phyloP scores from a whole-genome alignment of 2,888 invertebrate genomes.

The Caenorhabditis sp. region DNA sequence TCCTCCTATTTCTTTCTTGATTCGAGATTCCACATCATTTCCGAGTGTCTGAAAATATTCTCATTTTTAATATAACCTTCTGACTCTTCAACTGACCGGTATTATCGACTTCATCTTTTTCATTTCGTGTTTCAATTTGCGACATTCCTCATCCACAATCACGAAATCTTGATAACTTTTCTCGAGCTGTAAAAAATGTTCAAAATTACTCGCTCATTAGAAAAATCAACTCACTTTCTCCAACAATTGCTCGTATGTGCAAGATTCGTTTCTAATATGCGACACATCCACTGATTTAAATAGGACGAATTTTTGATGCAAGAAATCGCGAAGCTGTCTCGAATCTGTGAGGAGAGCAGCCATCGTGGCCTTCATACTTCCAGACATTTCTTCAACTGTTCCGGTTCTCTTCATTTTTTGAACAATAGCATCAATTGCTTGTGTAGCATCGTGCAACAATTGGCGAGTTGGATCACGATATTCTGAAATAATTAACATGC shows the following conservation, averaged over 20 bases:
- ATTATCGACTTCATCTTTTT: conserved; percentile 14
- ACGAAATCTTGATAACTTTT: conserved; percentile 25
- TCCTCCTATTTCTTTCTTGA: conserved; percentile 32
- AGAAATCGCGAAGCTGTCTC: conserved; percentile 26
- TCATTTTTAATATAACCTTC: no score
- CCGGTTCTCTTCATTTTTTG: conserved; percentile 28
- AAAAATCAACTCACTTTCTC: conserved; percentile 3
- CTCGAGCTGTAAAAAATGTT: conserved; percentile 11
- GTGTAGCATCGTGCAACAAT: conserved; percentile 28
- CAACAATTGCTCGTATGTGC: conserved; percentile 22
- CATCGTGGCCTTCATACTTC: conserved; percentile 14
- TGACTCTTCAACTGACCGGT: no score
- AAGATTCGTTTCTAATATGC: conserved; percentile 18
- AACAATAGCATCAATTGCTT: conserved; percentile 32
- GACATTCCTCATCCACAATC: conserved; percentile 35
- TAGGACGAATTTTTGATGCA: conserved; percentile 29
- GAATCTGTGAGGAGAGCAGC: conserved; percentile 15
- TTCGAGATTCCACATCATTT: conserved; percentile 25
- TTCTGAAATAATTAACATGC: conserved; percentile 18
- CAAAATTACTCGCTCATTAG: background rate
- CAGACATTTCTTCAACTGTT: conserved; percentile 11
- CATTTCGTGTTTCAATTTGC: conserved; percentile 30
- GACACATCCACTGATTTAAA: conserved; percentile 37
- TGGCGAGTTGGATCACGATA: conserved; percentile 32
- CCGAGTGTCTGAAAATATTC: conserved; percentile 22